A percentile compares a stretch with the other conserved stretches of the same genome.
These are phyloP conservation scores for Tricholauxania praeusta DNA, from an alignment of 2,888 invertebrate species.

Conservation along the genomic window DNA sequence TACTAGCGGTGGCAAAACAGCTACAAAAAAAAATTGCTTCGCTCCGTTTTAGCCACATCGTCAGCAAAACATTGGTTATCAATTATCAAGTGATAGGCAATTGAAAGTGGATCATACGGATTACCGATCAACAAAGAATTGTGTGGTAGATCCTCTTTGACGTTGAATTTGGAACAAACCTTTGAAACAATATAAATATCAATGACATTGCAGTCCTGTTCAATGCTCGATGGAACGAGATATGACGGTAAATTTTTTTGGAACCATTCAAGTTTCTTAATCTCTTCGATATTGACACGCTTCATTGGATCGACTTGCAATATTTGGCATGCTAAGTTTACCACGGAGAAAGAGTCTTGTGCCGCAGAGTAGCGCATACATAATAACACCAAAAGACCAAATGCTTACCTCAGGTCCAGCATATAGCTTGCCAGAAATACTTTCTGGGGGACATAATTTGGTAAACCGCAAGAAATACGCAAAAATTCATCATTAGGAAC, in stretches of 20 bases:
- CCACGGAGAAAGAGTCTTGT: conserved; percentile 98
- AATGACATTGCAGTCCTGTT: conserved; percentile 96
- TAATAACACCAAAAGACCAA: conserved; percentile 98
- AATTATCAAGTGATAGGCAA: conserved; percentile 98
- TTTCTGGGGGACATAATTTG: conserved; percentile 99
- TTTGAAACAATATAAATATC: conserved; percentile 96
- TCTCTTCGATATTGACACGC: conserved; percentile 95
- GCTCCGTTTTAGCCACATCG: conserved; percentile 91
- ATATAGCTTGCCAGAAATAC: conserved; percentile 98
- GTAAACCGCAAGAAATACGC: conserved; percentile 97
- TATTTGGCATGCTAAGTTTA: conserved; percentile 93
- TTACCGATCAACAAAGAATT: conserved; percentile 93
- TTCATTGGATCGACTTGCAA: conserved; percentile 99
- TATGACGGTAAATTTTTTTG: conserved; percentile 96
- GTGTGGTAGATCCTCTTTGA: conserved; percentile 94
- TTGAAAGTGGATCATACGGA: conserved; percentile 97
- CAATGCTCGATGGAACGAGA: conserved; percentile 97
- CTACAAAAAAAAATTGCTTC: conserved; percentile 96
- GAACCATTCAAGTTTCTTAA: conserved; percentile 99
- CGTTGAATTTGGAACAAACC: conserved; percentile 93
- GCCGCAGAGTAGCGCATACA: conserved; percentile 98
- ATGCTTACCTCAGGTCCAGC: conserved; percentile 99
- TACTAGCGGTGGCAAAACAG: conserved; percentile 87
- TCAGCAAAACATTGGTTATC: conserved; percentile 98
- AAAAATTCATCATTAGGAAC: conserved; percentile 99